Base-by-base conservation (phyloP, 1,140 invertebrate species). In the Elysia chlorotica region DNA sequence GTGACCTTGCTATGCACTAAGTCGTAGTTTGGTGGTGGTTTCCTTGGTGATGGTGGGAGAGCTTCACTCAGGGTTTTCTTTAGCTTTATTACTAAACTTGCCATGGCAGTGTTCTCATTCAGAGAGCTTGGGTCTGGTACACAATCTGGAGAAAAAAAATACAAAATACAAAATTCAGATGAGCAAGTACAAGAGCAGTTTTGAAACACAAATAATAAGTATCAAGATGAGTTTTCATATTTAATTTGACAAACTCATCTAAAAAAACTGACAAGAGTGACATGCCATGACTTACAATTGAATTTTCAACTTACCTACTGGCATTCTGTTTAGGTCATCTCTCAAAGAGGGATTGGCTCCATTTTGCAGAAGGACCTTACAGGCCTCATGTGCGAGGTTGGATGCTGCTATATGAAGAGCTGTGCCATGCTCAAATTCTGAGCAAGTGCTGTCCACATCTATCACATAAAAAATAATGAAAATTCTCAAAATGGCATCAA, bases 351-450 rank as follows among this genome's bases (percentile, higher is more conserved):
- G 79, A 80, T 88, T 87, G 54, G 89, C 89, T 35, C 88, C 87
- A 76, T 88, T 86, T 68, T 89, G 82, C 54, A 90, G 77, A 17
- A 90, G 78, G 19, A 89, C 80, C 71, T 86, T 85, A 14, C 86
- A 86, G 36, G 89, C 88, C 67, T 89, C 88, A 63, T 88, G 82
- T 35, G 89, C 87, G 38, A 91, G 80, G 75, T 90, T 90, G 41
- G 85, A 84, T 3, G 89, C 89, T 21, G 89, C 88, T 67, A 91
- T 90, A 76, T 91, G 90, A 35, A 91, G 79, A 1, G 89, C 85
- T 48, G 89, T 87, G 4, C 89, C 89, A 69, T 89, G 87, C 57
- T 90, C 89, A 86, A 89, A 90, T 74, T 90, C 89, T 63, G 84
- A 80, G 81, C 89, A 90, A 19, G 83, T 80, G 75, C 83, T 87